Percentiles rank a stretch among this genome's conserved stretches.
phyloP scores from a whole-genome alignment of 2,797 vertebrate species.

The Ctenopoma kingsleyae region DNA sequence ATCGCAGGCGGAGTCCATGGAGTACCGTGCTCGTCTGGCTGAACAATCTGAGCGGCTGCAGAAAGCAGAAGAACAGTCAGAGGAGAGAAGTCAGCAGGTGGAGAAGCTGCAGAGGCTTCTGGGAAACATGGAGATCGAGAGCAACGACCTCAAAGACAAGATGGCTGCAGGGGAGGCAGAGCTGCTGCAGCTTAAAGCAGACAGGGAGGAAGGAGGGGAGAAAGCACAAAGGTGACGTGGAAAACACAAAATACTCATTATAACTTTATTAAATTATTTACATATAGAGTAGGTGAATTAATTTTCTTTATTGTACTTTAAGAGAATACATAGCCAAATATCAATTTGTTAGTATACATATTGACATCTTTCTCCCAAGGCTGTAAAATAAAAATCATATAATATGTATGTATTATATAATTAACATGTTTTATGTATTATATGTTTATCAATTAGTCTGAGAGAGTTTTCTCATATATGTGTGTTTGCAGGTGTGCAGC shows the following conservation, averaged over 20 bases:
- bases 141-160: conserved; percentile 80
- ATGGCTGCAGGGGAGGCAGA: conserved; percentile 84
- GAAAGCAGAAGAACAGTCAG: conserved; percentile 70
- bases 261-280: neutral
- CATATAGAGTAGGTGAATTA: neutral
- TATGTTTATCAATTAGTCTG: neutral
- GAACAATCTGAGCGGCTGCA: conserved; percentile 76
- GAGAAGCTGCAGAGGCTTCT: conserved; percentile 88
- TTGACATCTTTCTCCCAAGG: neutral
- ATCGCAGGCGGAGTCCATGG: conserved; percentile 72
- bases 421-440: neutral
- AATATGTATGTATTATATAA: neutral
- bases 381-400: neutral
- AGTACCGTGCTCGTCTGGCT: conserved; percentile 75
- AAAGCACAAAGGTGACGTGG: conserved; percentile 84
- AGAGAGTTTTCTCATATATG: neutral
- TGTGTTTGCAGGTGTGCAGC: conserved; percentile 79
- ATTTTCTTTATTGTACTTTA: neutral
- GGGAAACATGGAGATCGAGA: conserved; percentile 87
- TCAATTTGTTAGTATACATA: neutral
- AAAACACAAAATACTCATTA: neutral
- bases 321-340: neutral
- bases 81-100: conserved; percentile 75
- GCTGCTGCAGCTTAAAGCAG: conserved; percentile 80
- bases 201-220: conserved; percentile 66